Conservation (phyloP, 2,113 vertebrate genomes). For the Melanerpes aurifrons region DNA sequence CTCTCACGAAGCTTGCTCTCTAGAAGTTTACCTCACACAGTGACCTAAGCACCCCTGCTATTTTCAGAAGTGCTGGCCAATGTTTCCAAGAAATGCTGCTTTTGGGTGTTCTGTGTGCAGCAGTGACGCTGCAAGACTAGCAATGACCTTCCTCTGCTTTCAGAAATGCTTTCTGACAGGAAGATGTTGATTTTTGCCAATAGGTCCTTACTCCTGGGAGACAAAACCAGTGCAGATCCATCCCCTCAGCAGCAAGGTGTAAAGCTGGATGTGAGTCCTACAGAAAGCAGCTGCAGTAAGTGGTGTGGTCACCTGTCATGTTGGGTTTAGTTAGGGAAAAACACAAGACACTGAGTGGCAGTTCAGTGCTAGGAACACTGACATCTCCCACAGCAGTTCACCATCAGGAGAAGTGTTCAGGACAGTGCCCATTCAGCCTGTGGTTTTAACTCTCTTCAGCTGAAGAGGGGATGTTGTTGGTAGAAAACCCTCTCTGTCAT, state of each 20-base stretch:
- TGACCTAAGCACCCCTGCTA: fast-evolving
- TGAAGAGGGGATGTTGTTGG: neutral
- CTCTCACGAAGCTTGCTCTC: neutral
- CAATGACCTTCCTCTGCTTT: neutral
- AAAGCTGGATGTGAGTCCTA: neutral
- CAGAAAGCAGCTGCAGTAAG: neutral
- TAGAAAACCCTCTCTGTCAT: neutral
- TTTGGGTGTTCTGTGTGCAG: fast-evolving
- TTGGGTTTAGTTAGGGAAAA: neutral
- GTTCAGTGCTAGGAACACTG: neutral
- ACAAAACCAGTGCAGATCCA: neutral
- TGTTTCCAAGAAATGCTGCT: neutral
- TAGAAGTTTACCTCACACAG: neutral
- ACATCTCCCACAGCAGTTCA: neutral
- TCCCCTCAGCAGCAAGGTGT: no score
- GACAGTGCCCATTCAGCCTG: neutral
- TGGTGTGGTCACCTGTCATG: neutral
- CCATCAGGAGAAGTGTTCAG: neutral
- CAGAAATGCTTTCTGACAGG: neutral
- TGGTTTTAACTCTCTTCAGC: neutral
- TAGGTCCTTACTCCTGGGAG: neutral
- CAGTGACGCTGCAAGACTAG: neutral
- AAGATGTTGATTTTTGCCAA: neutral
- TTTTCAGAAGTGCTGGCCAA: neutral
- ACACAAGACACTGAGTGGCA: no score